Evolutionary conservation across 2,888 invertebrate genomes (phyloP), one percentile per base, ranked within the genome.

Genomic region (Drosophila mercatorum): DNA sequence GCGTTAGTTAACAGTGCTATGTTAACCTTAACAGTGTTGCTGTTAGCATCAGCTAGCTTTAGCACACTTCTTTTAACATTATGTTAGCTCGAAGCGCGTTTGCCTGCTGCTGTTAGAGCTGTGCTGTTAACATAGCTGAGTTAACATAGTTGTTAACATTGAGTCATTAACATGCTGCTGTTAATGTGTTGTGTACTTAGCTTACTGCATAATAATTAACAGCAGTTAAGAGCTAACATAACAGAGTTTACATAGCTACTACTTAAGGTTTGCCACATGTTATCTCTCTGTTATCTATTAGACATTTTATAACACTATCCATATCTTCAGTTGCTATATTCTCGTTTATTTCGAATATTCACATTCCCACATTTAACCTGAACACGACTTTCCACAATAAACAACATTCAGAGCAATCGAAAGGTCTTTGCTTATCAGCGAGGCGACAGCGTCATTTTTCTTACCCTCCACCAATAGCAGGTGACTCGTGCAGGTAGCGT

Each of bases 391-490:
- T 5, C 40, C 40, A 53, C 43, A 36, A 68, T 60, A 40, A 60
- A 26, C 41, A 53, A n/a, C 51, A 52, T 40, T 28, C 2, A 10
- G 59, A 31, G 78, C 66, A 60, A 69, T 77, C 69, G 59, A 69
- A 69, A 52, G 68, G 75, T 52, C 59, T 61, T 34, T n/a, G 63
- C 77, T 79, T 77, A 79, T 79, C 79, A 61, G 57, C 12, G 4
- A 31, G 53, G 17, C 38, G 44, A 51, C 49, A 28, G 22, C 7
- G 57, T 44, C 8, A 34, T 44, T 36, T 57, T 22, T 57, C 31
- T 47, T 41, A 26, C 7, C 26, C 40, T 49, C 43, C 4, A 36
- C 44, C 55, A 55, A 41, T 55, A 26, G 22, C 51, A 36, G 51
- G 34, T 17, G 51, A 22, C 12, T 22, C 36, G 17, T 36, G 53